phyloP scores from a whole-genome alignment of 2,797 vertebrate species.

The Intellagama lesueurii region DNA sequence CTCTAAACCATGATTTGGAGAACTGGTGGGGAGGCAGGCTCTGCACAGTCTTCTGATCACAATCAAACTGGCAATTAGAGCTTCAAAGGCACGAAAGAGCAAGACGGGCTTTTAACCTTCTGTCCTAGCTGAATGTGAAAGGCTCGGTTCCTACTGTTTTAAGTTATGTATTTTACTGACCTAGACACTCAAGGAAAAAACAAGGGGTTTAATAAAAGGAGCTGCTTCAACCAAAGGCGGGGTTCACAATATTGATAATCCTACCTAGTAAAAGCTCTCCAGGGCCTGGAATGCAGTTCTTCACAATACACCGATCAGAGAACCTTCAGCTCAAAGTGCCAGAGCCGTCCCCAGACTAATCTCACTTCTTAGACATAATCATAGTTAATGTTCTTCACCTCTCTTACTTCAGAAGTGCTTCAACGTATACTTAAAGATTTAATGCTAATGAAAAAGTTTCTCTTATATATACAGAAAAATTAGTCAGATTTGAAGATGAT shows the following conservation, averaged over 20 bases:
- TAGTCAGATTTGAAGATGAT: slow-evolving; percentile 19
- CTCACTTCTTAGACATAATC: neutral
- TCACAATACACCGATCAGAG: neutral
- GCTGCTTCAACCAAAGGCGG: neutral
- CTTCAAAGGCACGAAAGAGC: neutral
- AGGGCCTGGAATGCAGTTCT: too few species aligned
- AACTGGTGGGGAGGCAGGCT: neutral
- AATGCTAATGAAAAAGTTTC: slow-evolving; percentile 1
- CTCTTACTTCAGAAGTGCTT: neutral
- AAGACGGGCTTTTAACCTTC: neutral
- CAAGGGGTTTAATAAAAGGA: neutral
- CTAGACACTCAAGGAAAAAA: neutral
- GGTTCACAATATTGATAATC: neutral
- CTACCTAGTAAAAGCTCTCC: neutral
- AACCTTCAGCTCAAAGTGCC: neutral
- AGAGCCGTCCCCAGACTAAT: neutral
- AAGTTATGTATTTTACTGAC: neutral
- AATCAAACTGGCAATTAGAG: neutral
- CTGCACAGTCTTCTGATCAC: neutral
- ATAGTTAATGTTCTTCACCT: rapidly evolving
- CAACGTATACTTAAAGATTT: neutral
- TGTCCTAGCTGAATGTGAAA: neutral
- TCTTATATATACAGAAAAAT: slow-evolving; percentile 31
- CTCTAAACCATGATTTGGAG: neutral
- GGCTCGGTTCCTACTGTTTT: neutral